Percentiles rank a stretch among this genome's conserved stretches.
phyloP scores from a whole-genome alignment of 2,888 invertebrate species.

The Pherbina coryleti region DNA sequence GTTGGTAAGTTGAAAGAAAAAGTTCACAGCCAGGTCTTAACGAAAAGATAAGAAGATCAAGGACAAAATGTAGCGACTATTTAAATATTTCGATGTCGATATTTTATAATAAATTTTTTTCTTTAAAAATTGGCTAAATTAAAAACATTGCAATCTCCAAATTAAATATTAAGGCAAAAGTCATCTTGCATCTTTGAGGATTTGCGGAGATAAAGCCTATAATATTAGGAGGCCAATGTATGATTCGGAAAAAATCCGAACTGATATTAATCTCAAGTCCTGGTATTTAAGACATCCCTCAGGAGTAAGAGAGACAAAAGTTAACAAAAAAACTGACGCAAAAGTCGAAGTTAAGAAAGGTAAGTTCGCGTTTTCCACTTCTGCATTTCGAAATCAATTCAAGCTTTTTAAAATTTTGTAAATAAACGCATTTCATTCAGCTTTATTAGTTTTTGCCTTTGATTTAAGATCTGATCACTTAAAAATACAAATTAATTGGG shows the following conservation, averaged over 20 bases:
- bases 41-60: not conserved
- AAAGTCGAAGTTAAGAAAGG: constrained; percentile 54
- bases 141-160: constrained; percentile 42
- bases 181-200: constrained; percentile 86
- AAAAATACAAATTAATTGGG: too few species aligned
- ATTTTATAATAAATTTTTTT: not conserved
- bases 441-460: not conserved
- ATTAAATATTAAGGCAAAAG: constrained; percentile 76
- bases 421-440: not conserved
- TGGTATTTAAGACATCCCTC: constrained; percentile 87
- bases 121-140: constrained; percentile 25
- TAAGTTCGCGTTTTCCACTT: constrained; percentile 49
- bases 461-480: not conserved
- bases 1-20: constrained; percentile 72
- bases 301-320: constrained; percentile 67
- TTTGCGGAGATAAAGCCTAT: constrained; percentile 85
- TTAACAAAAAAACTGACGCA: constrained; percentile 47
- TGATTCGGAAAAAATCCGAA: constrained; percentile 81
- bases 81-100: not conserved
- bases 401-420: constrained; percentile 26
- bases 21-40: not conserved
- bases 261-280: constrained; percentile 88
- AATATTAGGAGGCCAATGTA: constrained; percentile 80
- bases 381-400: not conserved
- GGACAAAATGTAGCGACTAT: not conserved